Base-by-base conservation (phyloP, 2,888 invertebrate species). In the Oligia strigilis region DNA sequence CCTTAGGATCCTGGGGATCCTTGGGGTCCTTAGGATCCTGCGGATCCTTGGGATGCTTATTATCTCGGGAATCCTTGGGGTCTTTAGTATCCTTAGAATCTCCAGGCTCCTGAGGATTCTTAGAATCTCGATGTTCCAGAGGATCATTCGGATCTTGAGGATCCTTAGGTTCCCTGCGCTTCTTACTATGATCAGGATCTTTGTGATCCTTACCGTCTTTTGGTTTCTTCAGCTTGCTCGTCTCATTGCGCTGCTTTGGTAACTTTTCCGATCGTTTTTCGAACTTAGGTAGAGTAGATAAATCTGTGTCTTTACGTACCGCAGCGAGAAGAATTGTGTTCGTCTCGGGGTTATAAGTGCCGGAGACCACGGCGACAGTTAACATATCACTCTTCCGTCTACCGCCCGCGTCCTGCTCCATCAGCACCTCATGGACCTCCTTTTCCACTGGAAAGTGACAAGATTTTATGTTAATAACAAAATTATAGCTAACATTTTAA, bases 291-390 rank as follows among this genome's bases (percentile, higher is more conserved):
- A 43, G 60, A 9, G 19, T 3, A 9, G 19, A 17, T 49, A 78
- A 71, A 8, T 71, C 60, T 4, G 71, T 60, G 1, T 75, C 71
- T 14, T 55, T 49, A 55, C 81, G 64, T 17, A 82, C 62, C 23
- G 76, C 82, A 13, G 71, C 77, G 1, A 81, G 66, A 4, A 72
- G 60, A 13, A 81, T 82, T 4, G 60, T 72, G 9, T 75, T 14
- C 0, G 65, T 81, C 0, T 67, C 66, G 0, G 43, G 65, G 5
- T 23, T 5, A 36, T 81, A 81, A 5, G 71, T 81, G 1, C 65
- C 75, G 4, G 82, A 46, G 43, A 81, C 62, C 36, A 81, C 62
- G 23, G 76, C 55, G 9, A 82, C 46, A 2, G 52, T 36, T 17
- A 49, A n/a, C 0, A 0, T 69, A 8, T 29, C 55, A 0, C 2